phyloP scores from a whole-genome alignment of 2,113 vertebrate species.

The Ammodytes dubius region DNA sequence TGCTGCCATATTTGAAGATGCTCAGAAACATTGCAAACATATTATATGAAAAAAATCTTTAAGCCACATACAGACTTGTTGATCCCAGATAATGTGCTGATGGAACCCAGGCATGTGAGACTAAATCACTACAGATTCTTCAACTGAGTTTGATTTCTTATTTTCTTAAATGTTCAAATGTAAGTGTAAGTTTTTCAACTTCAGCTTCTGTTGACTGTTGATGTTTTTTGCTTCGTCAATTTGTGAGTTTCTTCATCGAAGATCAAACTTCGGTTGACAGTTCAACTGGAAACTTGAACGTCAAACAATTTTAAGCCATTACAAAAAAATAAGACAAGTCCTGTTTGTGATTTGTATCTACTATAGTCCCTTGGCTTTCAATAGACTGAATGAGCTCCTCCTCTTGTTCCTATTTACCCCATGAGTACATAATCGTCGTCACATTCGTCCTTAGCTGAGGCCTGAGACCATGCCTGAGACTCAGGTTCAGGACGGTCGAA shows the following conservation, averaged over 20 bases:
- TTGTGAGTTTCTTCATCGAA: conserved; percentile 13
- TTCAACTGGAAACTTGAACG: background rate
- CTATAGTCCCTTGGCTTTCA: background rate
- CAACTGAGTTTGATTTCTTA: conserved; percentile 18
- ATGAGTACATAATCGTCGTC: conserved; percentile 83
- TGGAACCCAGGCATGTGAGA: background rate
- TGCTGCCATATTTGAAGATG: background rate
- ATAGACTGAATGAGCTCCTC: background rate
- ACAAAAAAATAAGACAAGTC: background rate
- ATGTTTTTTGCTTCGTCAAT: conserved; percentile 1
- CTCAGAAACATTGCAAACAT: background rate
- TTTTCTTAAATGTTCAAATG: background rate
- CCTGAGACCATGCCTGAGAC: conserved; percentile 26
- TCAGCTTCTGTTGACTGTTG: background rate
- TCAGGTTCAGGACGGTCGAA: background rate
- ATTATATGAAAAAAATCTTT: background rate
- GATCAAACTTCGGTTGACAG: conserved; percentile 21
- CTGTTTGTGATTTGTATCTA: background rate
- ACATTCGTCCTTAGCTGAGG: conserved; percentile 63
- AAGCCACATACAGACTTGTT: background rate
- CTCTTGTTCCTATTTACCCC: conserved; percentile 43
- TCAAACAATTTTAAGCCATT: background rate
- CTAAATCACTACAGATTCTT: background rate
- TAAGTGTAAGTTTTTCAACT: background rate
- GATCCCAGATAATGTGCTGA: background rate